phyloP scores from a whole-genome alignment of 1,140 invertebrate species.

The Oryzaephilus surinamensis region DNA sequence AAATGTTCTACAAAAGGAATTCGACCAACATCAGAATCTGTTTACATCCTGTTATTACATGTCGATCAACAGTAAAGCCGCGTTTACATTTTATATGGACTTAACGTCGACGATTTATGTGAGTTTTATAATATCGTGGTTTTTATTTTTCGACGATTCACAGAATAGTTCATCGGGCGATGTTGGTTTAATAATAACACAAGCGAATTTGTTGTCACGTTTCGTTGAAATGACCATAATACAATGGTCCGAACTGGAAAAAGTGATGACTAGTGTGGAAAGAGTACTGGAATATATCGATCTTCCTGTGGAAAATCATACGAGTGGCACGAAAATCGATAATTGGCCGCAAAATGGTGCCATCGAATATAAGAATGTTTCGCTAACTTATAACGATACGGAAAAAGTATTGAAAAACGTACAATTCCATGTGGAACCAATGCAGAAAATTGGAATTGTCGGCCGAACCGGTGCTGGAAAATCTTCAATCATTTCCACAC shows the following conservation, averaged over 20 bases:
- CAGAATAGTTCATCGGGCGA: slow-evolving; percentile 68
- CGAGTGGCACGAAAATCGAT: slow-evolving; percentile 26
- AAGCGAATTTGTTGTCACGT: slow-evolving; percentile 62
- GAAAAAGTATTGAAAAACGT: slow-evolving; percentile 48
- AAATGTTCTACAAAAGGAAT: slow-evolving; percentile 44
- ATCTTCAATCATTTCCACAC: slow-evolving; percentile 62
- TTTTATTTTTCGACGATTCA: slow-evolving; percentile 42
- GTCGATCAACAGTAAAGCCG: slow-evolving; percentile 14
- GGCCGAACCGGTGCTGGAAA: slow-evolving; percentile 77
- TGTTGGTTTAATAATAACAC: slow-evolving; percentile 71
- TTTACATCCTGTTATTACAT: slow-evolving; percentile 49
- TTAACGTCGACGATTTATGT: not conserved
- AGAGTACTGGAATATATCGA: slow-evolving; percentile 63
- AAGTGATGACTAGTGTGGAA: slow-evolving; percentile 81
- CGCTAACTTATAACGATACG: slow-evolving; percentile 42
- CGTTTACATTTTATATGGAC: slow-evolving; percentile 31
- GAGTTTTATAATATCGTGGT: slow-evolving; percentile 18
- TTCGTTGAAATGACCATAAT: slow-evolving; percentile 80
- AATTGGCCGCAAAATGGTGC: slow-evolving; percentile 37
- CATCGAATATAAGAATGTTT: slow-evolving; percentile 41
- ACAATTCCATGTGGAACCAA: slow-evolving; percentile 48
- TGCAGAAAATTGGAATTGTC: slow-evolving; percentile 65
- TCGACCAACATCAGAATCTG: slow-evolving; percentile 40
- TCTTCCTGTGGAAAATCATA: slow-evolving; percentile 31
- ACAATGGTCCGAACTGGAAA: slow-evolving; percentile 75